These are phyloP conservation scores for Crematogaster levior DNA, from an alignment of 2,888 invertebrate genomes.

Conservation along the genomic window DNA sequence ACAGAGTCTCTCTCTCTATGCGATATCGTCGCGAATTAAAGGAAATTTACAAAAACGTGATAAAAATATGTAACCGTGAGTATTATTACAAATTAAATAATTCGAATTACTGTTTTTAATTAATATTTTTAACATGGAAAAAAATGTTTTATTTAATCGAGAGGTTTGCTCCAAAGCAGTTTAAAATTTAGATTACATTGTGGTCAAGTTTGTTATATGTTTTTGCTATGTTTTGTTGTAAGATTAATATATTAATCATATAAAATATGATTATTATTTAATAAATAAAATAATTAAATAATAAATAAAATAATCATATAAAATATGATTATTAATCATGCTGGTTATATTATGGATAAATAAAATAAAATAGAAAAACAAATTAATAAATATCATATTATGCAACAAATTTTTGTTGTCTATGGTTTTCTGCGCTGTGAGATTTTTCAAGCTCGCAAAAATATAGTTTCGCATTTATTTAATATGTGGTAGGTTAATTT, in stretches of 20 bases:
- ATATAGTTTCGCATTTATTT: not conserved
- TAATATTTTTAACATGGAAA: not conserved
- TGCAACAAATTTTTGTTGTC: not conserved
- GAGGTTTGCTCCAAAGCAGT: not conserved
- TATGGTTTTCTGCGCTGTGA: too few relatives aligned
- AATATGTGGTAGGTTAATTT: not conserved
- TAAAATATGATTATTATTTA: too few relatives aligned
- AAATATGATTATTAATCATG: too few relatives aligned
- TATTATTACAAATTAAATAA: not conserved
- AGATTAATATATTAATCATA: not conserved
- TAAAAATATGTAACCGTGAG: not conserved
- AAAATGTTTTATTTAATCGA: not conserved
- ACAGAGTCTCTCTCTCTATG: not conserved
- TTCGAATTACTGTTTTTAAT: not conserved
- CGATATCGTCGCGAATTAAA: slow-evolving; percentile 20
- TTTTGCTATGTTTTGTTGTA: not conserved
- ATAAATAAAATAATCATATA: too few relatives aligned
- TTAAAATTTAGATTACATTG: not conserved
- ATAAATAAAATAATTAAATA: too few relatives aligned
- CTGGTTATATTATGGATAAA: too few relatives aligned
- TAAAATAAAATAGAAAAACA: not conserved
- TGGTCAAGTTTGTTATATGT: not conserved
- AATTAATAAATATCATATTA: not conserved
- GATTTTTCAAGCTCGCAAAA: not conserved
- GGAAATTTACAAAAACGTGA: not conserved